Evolutionary conservation across 2,113 vertebrate genomes (phyloP).

Genomic region (Piliocolobus tephrosceles): DNA sequence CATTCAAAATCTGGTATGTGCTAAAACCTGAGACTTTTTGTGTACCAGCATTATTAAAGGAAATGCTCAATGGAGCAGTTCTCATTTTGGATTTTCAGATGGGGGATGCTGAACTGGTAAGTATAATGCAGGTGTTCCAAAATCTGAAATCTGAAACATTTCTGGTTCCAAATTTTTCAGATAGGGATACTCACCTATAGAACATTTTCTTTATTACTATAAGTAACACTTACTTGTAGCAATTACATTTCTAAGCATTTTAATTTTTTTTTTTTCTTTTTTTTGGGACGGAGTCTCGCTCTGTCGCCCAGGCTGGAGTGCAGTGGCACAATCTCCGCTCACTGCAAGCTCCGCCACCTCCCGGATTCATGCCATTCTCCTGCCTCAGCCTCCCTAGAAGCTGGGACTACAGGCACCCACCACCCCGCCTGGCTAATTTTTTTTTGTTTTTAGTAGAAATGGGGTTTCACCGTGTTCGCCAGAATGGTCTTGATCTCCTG

Average conservation of each 20-base stretch:
- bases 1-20: neutral
- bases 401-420: too few species aligned
- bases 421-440: too few species aligned
- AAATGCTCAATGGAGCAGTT: neutral
- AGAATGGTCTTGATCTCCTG: too few species aligned
- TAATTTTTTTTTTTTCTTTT: neutral
- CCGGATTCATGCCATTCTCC: too few species aligned
- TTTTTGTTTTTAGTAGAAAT: too few species aligned
- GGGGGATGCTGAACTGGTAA: neutral
- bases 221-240: neutral
- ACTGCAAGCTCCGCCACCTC: too few species aligned
- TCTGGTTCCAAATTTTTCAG: neutral
- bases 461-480: too few species aligned
- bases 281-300: too few species aligned
- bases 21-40: neutral
- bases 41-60: neutral
- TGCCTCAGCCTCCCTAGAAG: too few species aligned
- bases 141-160: neutral
- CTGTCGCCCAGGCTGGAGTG: too few species aligned
- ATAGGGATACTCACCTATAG: neutral
- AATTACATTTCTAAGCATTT: neutral
- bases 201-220: neutral
- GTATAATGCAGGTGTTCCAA: neutral
- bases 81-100: neutral
- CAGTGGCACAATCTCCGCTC: too few species aligned